Evolutionary conservation across 2,888 invertebrate genomes (phyloP).

Genomic region (Drosophila longiperda): DNA sequence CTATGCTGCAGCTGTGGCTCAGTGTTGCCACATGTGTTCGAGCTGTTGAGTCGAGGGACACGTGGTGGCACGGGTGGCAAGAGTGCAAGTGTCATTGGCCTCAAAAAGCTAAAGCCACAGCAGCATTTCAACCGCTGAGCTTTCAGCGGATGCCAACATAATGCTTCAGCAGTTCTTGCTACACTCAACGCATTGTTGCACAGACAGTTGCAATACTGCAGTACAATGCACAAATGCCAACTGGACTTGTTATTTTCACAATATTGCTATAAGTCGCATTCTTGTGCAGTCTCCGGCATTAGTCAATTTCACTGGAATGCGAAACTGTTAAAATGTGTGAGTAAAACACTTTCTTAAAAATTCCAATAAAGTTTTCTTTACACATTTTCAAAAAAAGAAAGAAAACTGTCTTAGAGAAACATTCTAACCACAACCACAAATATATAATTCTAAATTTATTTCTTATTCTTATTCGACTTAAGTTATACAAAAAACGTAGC

Average conservation of each 20-base stretch:
- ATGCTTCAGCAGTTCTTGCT: constrained; percentile 73
- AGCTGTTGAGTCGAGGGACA: background rate
- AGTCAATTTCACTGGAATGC: constrained; percentile 1
- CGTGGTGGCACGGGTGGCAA: constrained; percentile 3
- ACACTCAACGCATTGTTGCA: constrained; percentile 40
- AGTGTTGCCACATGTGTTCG: constrained; percentile 30
- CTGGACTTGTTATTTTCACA: constrained; percentile 23
- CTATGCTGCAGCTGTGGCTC: constrained; percentile 29
- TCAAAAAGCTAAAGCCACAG: constrained; percentile 35
- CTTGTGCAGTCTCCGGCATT: constrained; percentile 10
- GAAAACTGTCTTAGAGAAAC: background rate
- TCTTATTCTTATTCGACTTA: background rate
- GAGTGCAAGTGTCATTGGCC: constrained; percentile 69
- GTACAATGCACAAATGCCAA: constrained; percentile 27
- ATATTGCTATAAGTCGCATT: constrained; percentile 39
- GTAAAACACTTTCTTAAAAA: background rate
- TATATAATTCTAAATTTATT: background rate
- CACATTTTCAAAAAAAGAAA: background rate
- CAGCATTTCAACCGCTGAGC: constrained; percentile 31
- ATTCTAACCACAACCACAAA: background rate
- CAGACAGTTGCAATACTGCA: constrained; percentile 16
- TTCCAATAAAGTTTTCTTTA: background rate
- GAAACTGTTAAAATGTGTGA: background rate
- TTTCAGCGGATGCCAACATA: constrained; percentile 46
- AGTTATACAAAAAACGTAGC: background rate